phyloP scores from a whole-genome alignment of 23 tunicate species.

The Ascidia mentula region DNA sequence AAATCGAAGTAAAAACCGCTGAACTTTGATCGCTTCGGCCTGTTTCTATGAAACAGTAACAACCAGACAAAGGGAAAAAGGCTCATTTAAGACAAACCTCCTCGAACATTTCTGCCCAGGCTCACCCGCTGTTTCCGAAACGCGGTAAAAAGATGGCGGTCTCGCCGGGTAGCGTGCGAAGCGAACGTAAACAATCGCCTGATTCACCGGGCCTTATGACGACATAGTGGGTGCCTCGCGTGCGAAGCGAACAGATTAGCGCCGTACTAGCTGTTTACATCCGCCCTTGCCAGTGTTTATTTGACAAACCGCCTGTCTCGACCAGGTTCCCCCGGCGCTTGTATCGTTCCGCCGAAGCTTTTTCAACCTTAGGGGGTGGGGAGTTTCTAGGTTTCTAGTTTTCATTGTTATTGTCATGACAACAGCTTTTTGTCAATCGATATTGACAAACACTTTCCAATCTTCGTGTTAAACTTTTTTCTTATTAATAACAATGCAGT shows the following conservation, averaged over 20 bases:
- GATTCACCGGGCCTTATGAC: not conserved
- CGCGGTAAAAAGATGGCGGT: not conserved
- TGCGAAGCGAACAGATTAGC: not conserved
- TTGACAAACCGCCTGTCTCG: slow-evolving; percentile 1
- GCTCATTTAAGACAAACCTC: not conserved
- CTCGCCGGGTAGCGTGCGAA: slow-evolving; percentile 30
- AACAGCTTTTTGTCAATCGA: too few relatives aligned
- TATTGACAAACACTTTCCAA: too few relatives aligned
- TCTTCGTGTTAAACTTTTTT: too few relatives aligned
- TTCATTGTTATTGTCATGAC: too few relatives aligned
- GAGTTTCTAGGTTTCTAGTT: too few relatives aligned
- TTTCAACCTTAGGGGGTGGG: too few relatives aligned
- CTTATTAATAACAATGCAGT: too few relatives aligned
- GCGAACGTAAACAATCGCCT: slow-evolving; percentile 18
- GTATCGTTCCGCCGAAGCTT: too few relatives aligned
- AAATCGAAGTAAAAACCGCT: not conserved
- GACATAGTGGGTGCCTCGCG: not conserved
- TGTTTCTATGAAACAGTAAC: too few relatives aligned
- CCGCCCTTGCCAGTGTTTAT: not conserved
- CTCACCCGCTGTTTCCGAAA: not conserved
- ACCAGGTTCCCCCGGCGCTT: too few relatives aligned
- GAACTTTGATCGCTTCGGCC: not conserved
- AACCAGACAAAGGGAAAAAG: not conserved
- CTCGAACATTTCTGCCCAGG: not conserved
- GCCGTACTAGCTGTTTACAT: not conserved